Evolutionary conservation across 2,888 invertebrate genomes (phyloP), one percentile per base, ranked within the genome.

Genomic region (Melinaea marsaeus): DNA sequence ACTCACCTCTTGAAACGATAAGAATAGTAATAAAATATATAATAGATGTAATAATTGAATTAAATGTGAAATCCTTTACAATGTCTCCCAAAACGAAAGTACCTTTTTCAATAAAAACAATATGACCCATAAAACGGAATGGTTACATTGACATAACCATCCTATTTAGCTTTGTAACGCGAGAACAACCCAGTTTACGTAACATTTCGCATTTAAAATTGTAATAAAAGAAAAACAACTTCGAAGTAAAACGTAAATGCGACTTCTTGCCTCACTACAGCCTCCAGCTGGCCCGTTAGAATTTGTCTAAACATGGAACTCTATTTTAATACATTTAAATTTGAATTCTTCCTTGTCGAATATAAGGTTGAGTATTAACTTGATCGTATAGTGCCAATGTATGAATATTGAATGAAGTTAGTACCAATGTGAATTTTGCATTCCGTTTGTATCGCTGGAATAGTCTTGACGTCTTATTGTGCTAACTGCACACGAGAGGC

Each of bases 391-490:
- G 65, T 65, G 61, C 61, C 67, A 69, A 66, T 66, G 64, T 69
- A 70, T 74, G 71, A 73, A 73, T 71, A 69, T 71, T 72, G 70
- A 70, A 74, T 72, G 69, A 68, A 71, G 70, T 62, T 69, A 69
- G 66, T 69, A 69, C 65, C 68, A 62, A 69, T 64, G 68, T 69
- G 71, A 68, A 71, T 69, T 74, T 69, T 63, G 65, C 68, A 72
- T 72, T 70, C 71, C 62, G 72, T 72, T 70, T 71, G 70, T 72
- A 70, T 69, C 69, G 69, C 47, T 65, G 62, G 58, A 62, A 65
- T 64, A 68, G 64, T 71, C 66, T 64, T 70, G 69, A 65, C 62
- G 62, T 65, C 48, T 60, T 63, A 62, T 66, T 65, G 64, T 69
- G 58, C 58, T 62, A 34, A 63, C 51, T 59, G 63, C 63, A 61